Conservation (phyloP, 2,113 vertebrate genomes). For the Colossoma macropomum region DNA sequence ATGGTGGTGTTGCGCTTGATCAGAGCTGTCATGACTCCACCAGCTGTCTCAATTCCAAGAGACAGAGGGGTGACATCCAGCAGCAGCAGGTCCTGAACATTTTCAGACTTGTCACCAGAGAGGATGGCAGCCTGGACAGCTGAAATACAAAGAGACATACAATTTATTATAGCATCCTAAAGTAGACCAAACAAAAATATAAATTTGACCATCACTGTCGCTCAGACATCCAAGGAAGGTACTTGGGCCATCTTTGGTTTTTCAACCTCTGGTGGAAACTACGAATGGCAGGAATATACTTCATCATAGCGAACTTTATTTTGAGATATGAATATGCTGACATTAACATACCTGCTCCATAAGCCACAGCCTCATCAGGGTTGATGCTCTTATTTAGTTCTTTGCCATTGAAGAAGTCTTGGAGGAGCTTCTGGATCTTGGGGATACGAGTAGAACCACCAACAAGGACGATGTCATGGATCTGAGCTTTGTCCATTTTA, state of each 20-base stretch:
- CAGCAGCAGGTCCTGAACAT: slow-evolving; percentile 80
- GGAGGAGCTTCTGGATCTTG: slow-evolving; percentile 80
- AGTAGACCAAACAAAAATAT: not conserved
- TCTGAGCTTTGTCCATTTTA: slow-evolving; percentile 77
- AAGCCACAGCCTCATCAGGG: slow-evolving; percentile 79
- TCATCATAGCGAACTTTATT: slow-evolving; percentile 76
- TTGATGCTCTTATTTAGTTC: slow-evolving; percentile 78
- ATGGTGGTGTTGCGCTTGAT: slow-evolving; percentile 84
- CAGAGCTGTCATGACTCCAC: slow-evolving; percentile 82
- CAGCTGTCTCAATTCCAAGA: slow-evolving; percentile 81
- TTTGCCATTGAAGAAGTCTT: slow-evolving; percentile 79
- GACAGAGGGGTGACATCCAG: slow-evolving; percentile 82
- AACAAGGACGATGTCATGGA: slow-evolving; percentile 75
- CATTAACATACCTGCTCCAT: slow-evolving; percentile 73
- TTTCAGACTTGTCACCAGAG: slow-evolving; percentile 81
- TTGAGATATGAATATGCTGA: not conserved
- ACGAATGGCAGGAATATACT: slow-evolving; percentile 77
- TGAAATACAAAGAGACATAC: slow-evolving; percentile 7
- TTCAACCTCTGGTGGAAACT: slow-evolving; percentile 71
- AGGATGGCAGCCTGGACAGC: slow-evolving; percentile 83
- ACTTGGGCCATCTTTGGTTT: slow-evolving; percentile 57
- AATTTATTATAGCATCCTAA: not conserved
- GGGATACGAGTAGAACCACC: slow-evolving; percentile 79
- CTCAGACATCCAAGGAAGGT: slow-evolving; percentile 71
- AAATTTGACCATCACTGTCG: slow-evolving; percentile 12